A percentile compares a stretch with the other conserved stretches of the same genome.
Conservation (phyloP, 2,888 invertebrate genomes). For the Pachydiplax longipennis region DNA sequence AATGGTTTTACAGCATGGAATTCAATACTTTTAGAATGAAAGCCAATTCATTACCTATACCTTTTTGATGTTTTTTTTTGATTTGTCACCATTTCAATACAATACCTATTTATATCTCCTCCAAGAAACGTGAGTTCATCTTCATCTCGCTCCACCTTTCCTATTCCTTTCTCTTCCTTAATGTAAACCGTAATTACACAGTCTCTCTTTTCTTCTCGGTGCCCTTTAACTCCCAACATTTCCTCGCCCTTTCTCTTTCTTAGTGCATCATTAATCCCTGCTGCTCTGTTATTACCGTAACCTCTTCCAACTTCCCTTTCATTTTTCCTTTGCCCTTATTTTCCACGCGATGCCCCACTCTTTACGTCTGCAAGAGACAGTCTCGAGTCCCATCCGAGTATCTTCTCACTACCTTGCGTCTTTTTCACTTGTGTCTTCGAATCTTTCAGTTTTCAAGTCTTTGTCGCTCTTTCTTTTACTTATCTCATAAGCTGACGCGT, state of each 20-base stretch:
- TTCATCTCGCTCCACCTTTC: background rate
- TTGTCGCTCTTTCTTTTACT: no score
- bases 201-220: background rate
- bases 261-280: background rate
- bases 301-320: background rate
- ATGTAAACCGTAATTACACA: background rate
- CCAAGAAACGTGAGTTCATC: background rate
- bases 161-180: background rate
- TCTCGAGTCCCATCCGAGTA: background rate
- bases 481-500: no score
- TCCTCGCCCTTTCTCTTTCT: background rate
- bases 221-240: background rate
- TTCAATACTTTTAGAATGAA: no score
- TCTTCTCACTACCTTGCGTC: background rate
- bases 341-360: background rate
- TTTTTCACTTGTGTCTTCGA: background rate
- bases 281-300: background rate
- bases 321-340: background rate
- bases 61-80: no score
- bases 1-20: no score
- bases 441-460: background rate
- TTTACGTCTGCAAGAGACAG: background rate
- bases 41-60: no score
- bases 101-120: no score
- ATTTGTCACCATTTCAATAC: no score